phyloP scores from a whole-genome alignment of 37 sponge, comb jelly and placozoan species.

The Geodia barretti region DNA sequence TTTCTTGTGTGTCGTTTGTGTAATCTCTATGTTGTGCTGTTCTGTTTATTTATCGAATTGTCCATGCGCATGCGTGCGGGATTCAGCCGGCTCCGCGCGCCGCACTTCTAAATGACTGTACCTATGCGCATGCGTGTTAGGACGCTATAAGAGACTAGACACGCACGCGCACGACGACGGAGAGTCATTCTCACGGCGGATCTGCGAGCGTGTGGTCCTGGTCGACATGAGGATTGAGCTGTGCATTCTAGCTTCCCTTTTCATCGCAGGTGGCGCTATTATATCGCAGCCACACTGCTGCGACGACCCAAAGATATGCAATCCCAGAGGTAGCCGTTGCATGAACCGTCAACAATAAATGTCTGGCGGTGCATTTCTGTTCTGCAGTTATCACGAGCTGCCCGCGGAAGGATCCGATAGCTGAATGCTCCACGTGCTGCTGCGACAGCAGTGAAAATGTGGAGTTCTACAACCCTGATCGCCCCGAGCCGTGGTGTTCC shows the following conservation, averaged over 20 bases:
- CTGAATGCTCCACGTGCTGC: constrained; percentile 29
- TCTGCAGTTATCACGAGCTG: background rate
- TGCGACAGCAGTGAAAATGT: constrained; percentile 24
- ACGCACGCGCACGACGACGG: too few relatives aligned
- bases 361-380: too few relatives aligned
- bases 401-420: background rate
- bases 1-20: background rate
- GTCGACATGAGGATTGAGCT: background rate
- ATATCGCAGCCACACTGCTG: background rate
- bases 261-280: background rate
- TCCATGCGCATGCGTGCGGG: too few relatives aligned
- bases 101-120: too few relatives aligned
- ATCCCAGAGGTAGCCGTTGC: background rate
- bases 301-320: background rate
- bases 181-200: too few relatives aligned
- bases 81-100: too few relatives aligned
- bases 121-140: too few relatives aligned
- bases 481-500: constrained; percentile 8
- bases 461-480: constrained; percentile 28
- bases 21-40: too few relatives aligned
- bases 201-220: too few relatives aligned
- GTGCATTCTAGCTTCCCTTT: background rate
- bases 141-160: too few relatives aligned
- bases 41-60: background rate
- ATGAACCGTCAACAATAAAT: background rate